phyloP scores from a whole-genome alignment of 2,888 invertebrate species.

The Galerucella calmariensis region DNA sequence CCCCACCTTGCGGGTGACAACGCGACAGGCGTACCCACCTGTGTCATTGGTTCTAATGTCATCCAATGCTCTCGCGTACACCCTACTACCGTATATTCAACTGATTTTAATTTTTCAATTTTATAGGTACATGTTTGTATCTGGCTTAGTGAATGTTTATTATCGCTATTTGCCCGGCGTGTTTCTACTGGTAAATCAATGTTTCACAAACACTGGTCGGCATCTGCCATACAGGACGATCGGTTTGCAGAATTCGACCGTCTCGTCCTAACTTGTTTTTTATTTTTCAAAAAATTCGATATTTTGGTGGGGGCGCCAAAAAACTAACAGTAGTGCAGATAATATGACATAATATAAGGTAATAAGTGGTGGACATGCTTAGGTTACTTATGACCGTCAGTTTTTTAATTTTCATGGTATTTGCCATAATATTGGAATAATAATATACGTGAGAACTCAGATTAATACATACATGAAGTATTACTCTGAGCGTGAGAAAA shows the following conservation, averaged over 20 bases:
- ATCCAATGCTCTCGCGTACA: conserved; percentile 59
- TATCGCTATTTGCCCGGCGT: conserved; percentile 4
- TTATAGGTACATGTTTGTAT: conserved; percentile 12
- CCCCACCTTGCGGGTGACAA: conserved; percentile 62
- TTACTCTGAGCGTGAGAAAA: too few relatives aligned
- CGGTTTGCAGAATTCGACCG: not conserved
- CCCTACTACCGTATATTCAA: conserved; percentile 28
- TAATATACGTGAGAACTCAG: too few relatives aligned
- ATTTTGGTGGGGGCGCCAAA: too few relatives aligned
- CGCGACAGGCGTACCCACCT: conserved; percentile 64
- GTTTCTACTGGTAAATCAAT: conserved; percentile 2
- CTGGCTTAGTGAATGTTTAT: conserved; percentile 9
- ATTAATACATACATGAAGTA: too few relatives aligned
- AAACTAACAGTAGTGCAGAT: too few relatives aligned
- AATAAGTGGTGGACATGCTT: too few relatives aligned
- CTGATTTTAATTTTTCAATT: conserved; percentile 33
- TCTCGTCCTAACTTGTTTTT: not conserved
- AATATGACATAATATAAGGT: too few relatives aligned
- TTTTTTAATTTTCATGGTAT: too few relatives aligned
- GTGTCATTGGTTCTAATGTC: conserved; percentile 62
- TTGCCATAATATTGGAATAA: too few relatives aligned
- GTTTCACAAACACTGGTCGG: conserved; percentile 11
- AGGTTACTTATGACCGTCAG: too few relatives aligned
- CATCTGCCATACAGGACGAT: not conserved
- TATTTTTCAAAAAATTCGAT: too few relatives aligned